Conservation (phyloP, 2,888 invertebrate genomes). For the Lydus trimaculatus region DNA sequence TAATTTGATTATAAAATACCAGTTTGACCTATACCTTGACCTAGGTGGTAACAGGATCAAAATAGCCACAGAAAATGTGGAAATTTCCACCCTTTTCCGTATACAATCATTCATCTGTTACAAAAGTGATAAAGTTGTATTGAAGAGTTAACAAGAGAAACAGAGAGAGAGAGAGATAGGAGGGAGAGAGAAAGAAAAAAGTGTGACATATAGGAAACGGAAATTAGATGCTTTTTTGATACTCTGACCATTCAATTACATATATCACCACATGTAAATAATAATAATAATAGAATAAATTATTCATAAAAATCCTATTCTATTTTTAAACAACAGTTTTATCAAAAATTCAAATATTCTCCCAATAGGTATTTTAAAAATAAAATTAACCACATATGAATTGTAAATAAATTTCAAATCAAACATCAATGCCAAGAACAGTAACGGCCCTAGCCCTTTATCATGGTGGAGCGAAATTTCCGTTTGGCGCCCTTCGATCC, state of each 20-base stretch:
- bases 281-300: not conserved
- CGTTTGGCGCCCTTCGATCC: no score
- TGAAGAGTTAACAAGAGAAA: not conserved
- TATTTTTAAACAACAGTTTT: not conserved
- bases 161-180: not conserved
- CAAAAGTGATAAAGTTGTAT: not conserved
- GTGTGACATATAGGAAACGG: not conserved
- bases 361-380: not conserved
- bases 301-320: not conserved
- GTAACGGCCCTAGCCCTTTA: no score
- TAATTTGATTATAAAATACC: no score
- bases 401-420: not conserved
- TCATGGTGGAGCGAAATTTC: no score
- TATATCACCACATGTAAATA: no score
- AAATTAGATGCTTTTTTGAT: not conserved
- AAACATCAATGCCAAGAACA: no score
- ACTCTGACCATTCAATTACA: no score
- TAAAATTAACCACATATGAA: not conserved
- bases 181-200: not conserved
- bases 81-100: not conserved
- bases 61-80: not conserved
- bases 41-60: not conserved
- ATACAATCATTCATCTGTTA: not conserved
- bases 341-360: not conserved
- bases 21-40: no score